These are phyloP conservation scores for Cheilinus undulatus DNA, from an alignment of 2,113 vertebrate genomes.

Conservation along the genomic window DNA sequence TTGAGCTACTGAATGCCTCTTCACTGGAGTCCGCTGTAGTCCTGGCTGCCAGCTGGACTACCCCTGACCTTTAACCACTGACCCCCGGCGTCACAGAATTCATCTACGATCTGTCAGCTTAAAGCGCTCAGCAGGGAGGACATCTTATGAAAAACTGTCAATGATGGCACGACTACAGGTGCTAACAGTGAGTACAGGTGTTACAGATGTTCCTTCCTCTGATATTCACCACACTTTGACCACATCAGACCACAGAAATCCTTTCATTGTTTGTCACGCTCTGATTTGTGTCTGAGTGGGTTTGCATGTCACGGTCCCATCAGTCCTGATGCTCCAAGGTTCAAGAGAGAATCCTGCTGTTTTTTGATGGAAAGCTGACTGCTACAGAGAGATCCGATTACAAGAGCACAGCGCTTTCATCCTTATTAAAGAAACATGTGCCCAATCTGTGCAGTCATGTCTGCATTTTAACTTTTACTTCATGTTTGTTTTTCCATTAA, in stretches of 20 bases:
- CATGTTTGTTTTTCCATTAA: neutral
- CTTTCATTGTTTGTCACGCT: slow-evolving; percentile 22
- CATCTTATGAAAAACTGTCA: slow-evolving; percentile 39
- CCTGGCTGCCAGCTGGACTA: slow-evolving; percentile 85
- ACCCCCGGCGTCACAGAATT: slow-evolving; percentile 65
- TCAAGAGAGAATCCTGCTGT: slow-evolving; percentile 83
- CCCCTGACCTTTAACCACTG: slow-evolving; percentile 78
- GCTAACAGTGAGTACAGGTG: slow-evolving; percentile 63
- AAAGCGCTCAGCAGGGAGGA: slow-evolving; percentile 43
- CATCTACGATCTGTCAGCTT: slow-evolving; percentile 59
- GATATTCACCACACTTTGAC: slow-evolving; percentile 4
- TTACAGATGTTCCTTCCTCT: slow-evolving; percentile 38
- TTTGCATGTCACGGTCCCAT: slow-evolving; percentile 82
- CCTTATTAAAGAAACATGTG: slow-evolving; percentile 87
- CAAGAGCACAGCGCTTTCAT: slow-evolving; percentile 83
- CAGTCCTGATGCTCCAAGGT: slow-evolving; percentile 79
- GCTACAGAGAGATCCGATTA: slow-evolving; percentile 84
- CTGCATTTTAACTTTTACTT: slow-evolving; percentile 32
- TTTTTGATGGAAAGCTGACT: slow-evolving; percentile 81
- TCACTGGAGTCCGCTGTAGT: slow-evolving; percentile 75
- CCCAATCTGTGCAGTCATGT: slow-evolving; percentile 61
- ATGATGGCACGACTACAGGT: slow-evolving; percentile 47
- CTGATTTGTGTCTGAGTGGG: slow-evolving; percentile 26
- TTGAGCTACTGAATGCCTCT: slow-evolving; percentile 74
- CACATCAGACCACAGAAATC: neutral